Evolutionary conservation across 2,888 invertebrate species (phyloP).

Genomic region (Julus scanicus): DNA sequence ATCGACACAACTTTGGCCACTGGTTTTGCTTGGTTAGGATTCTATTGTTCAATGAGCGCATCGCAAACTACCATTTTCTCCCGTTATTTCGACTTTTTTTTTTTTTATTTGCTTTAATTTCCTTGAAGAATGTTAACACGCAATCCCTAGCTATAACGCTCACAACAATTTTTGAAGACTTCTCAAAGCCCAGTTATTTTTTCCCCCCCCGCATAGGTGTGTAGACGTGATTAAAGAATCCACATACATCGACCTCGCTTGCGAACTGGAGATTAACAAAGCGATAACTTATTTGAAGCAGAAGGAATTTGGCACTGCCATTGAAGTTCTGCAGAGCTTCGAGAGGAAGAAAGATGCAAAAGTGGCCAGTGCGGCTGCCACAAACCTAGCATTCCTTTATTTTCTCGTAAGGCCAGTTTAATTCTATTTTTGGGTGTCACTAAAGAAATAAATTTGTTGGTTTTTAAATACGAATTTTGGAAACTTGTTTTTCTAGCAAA

Average conservation of each 20-base stretch:
- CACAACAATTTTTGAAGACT: too few species aligned
- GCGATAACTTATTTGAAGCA: constrained; percentile 86
- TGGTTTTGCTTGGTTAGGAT: constrained; percentile 71
- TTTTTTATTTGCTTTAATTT: too few species aligned
- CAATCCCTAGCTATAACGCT: too few species aligned
- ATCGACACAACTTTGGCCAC: constrained; percentile 73
- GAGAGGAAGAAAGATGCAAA: constrained; percentile 87
- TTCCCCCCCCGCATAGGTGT: constrained; percentile 75
- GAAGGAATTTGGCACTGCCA: constrained; percentile 81
- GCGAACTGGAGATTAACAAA: constrained; percentile 90
- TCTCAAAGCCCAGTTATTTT: too few species aligned
- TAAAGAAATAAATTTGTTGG: not conserved
- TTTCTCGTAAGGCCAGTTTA: constrained; percentile 72
- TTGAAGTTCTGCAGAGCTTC: constrained; percentile 85
- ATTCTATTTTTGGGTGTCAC: not conserved
- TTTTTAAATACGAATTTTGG: not conserved
- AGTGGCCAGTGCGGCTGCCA: constrained; percentile 84
- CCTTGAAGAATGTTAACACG: too few species aligned
- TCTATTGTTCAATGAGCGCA: constrained; percentile 61
- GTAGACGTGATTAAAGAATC: constrained; percentile 91
- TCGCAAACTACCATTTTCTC: too few species aligned
- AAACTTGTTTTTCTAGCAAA: constrained; percentile 72
- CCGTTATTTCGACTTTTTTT: too few species aligned
- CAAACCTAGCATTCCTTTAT: constrained; percentile 86
- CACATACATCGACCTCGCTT: constrained; percentile 82